Evolutionary conservation across 1,140 invertebrate species (phyloP).

Genomic region (Ylistrum balloti): DNA sequence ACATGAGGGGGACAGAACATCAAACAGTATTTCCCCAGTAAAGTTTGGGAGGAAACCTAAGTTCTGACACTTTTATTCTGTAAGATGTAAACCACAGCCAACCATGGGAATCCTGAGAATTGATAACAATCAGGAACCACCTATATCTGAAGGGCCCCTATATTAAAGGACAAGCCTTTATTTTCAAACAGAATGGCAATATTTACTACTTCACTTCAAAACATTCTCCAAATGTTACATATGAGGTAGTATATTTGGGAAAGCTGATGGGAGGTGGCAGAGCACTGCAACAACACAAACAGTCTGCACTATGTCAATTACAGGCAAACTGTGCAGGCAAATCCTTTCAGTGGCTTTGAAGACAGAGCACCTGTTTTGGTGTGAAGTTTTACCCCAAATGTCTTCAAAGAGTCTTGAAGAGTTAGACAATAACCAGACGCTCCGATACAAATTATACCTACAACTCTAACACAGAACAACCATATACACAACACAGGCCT

Average conservation of each 20-base stretch:
- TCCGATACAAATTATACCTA: neutral
- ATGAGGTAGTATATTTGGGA: slow-evolving; percentile 33
- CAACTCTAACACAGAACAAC: slow-evolving; percentile 18
- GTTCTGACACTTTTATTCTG: slow-evolving; percentile 33
- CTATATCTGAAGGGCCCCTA: slow-evolving; percentile 31
- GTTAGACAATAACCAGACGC: slow-evolving; percentile 20
- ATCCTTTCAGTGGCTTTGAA: slow-evolving; percentile 18
- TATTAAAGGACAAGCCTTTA: slow-evolving; percentile 11
- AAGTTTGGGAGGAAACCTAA: slow-evolving; percentile 27
- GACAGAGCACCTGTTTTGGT: slow-evolving; percentile 32
- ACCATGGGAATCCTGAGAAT: neutral
- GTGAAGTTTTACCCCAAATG: neutral
- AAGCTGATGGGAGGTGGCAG: slow-evolving; percentile 30
- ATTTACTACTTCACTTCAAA: slow-evolving; percentile 35
- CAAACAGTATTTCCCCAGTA: neutral
- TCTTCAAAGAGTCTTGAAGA: slow-evolving; percentile 18
- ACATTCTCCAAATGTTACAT: slow-evolving; percentile 34
- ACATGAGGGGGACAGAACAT: slow-evolving; percentile 32
- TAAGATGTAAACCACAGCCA: slow-evolving; percentile 30
- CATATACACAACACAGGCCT: slow-evolving; percentile 7
- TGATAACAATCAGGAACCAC: slow-evolving; percentile 32
- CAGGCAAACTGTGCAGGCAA: slow-evolving; percentile 10
- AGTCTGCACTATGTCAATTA: slow-evolving; percentile 24
- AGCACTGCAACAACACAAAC: slow-evolving; percentile 23
- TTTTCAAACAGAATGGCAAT: slow-evolving; percentile 35